Conservation (phyloP, 2,888 invertebrate genomes). For the Biston betularia region DNA sequence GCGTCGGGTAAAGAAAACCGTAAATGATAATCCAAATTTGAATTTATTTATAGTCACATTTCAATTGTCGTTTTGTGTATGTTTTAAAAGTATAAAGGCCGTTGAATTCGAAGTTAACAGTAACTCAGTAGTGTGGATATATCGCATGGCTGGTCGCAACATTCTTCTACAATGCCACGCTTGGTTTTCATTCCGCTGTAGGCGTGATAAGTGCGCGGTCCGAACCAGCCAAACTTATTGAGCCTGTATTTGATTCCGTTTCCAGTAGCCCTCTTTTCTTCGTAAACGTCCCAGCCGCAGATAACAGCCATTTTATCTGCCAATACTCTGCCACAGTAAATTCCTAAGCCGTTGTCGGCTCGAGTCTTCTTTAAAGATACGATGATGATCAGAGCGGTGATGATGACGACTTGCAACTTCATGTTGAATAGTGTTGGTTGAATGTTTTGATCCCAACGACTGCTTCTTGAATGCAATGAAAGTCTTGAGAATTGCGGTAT, state of each 20-base stretch:
- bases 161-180: constrained; percentile 37
- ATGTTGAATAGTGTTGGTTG: constrained; percentile 24
- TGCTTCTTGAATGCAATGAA: constrained; percentile 31
- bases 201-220: constrained; percentile 31
- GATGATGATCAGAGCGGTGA: constrained; percentile 22
- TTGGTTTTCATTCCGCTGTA: constrained; percentile 30
- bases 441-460: constrained; percentile 17
- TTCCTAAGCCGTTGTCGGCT: constrained; percentile 6
- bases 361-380: constrained; percentile 3
- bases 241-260: constrained; percentile 26
- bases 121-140: constrained; percentile 26
- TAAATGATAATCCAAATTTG: neutral
- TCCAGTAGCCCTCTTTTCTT: constrained; percentile 28
- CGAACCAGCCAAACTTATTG: constrained; percentile 25
- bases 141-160: constrained; percentile 33
- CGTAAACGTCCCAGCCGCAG: constrained; percentile 19
- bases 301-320: constrained; percentile 29
- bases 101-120: constrained; percentile 17
- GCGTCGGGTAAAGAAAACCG: neutral
- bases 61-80: neutral
- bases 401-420: constrained; percentile 28
- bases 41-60: neutral
- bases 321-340: constrained; percentile 37
- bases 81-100: no score
- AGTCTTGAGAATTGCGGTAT: constrained; percentile 13